phyloP scores from a whole-genome alignment of 2,888 invertebrate species.

The Cinara cedri region DNA sequence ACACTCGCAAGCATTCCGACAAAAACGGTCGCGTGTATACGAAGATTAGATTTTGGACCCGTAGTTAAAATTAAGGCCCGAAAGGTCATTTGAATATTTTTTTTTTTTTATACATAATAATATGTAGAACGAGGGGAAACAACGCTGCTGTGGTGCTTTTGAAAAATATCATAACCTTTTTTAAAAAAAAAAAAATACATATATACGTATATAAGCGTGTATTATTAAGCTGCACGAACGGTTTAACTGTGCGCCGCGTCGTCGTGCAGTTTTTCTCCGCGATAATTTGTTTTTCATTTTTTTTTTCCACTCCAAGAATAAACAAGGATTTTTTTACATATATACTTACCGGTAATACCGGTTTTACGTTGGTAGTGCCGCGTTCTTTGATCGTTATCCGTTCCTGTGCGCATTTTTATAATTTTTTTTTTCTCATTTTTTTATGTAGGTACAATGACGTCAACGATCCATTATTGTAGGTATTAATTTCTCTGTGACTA shows the following conservation, averaged over 20 bases:
- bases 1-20: conserved; percentile 9
- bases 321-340: not conserved
- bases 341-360: conserved; percentile 34
- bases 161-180: conserved; percentile 30
- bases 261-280: not conserved
- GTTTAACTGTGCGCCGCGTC: not conserved
- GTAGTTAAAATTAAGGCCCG: conserved; percentile 31
- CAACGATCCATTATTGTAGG: too few relatives aligned
- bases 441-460: too few relatives aligned
- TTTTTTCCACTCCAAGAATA: too few relatives aligned
- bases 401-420: too few relatives aligned
- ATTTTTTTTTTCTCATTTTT: not conserved
- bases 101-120: too few relatives aligned
- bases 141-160: not conserved
- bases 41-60: conserved; percentile 18
- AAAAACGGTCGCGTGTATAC: not conserved
- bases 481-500: too few relatives aligned
- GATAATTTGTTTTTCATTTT: conserved; percentile 37
- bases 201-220: too few relatives aligned
- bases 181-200: not conserved
- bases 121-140: not conserved
- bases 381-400: conserved; percentile 2
- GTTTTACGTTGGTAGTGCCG: not conserved
- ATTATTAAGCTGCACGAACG: not conserved
- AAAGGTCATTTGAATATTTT: conserved; percentile 45